Percentiles rank a stretch among this genome's conserved stretches.
These are phyloP conservation scores for Eupithecia inturbata DNA, from an alignment of 2,888 invertebrate genomes.

Conservation along the genomic window DNA sequence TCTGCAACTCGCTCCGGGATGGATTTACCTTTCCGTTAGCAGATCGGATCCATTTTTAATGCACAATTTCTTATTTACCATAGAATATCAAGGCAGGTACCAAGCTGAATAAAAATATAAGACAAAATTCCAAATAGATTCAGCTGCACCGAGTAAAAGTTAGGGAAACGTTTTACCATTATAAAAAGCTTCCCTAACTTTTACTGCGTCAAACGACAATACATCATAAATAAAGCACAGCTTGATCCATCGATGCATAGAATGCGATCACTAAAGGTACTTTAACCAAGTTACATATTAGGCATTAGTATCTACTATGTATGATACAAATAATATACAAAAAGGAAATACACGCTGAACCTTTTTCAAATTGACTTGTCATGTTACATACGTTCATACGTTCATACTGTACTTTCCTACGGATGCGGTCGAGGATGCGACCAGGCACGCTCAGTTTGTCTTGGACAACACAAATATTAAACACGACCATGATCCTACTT, in stretches of 20 bases:
- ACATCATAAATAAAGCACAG: not conserved
- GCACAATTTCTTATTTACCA: not conserved
- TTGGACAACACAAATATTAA: conserved; percentile 78
- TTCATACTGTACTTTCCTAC: conserved; percentile 34
- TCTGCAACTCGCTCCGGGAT: conserved; percentile 48
- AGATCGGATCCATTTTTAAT: not conserved
- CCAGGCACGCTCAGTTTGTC: conserved; percentile 53
- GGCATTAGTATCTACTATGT: too few species aligned
- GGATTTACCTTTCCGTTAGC: conserved; percentile 43
- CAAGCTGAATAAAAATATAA: not conserved
- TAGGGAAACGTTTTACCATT: too few species aligned
- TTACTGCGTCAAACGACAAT: not conserved
- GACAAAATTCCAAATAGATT: not conserved
- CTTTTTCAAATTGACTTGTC: conserved; percentile 15
- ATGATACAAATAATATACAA: not conserved
- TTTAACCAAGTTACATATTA: too few species aligned
- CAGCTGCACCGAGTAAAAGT: not conserved
- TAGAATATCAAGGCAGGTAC: not conserved
- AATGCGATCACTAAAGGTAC: too few species aligned
- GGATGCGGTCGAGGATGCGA: conserved; percentile 53
- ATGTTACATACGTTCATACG: conserved; percentile 19
- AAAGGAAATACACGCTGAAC: conserved; percentile 1
- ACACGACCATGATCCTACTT: conserved; percentile 70
- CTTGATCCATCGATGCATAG: not conserved
- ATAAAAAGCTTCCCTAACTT: too few species aligned